Evolutionary conservation across 2,113 vertebrate species (phyloP).

Genomic region (Sapayoa aenigma): DNA sequence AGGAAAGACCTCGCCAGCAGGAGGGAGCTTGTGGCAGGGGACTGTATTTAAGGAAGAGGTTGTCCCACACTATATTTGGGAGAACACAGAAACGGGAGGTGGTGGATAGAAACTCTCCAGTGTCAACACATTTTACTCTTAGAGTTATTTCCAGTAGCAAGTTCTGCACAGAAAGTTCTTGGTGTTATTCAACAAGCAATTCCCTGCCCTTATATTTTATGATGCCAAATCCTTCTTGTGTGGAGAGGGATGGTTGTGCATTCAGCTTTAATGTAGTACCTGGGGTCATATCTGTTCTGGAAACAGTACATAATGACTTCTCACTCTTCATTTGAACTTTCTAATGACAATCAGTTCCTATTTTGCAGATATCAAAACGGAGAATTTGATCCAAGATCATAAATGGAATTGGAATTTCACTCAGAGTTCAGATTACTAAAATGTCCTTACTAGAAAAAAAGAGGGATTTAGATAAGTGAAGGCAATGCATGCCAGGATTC

Average conservation of each 20-base stretch:
- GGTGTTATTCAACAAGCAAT: background rate
- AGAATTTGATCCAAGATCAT: background rate
- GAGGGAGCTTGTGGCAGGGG: background rate
- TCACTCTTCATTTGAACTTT: background rate
- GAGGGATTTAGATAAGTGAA: background rate
- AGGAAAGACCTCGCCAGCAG: background rate
- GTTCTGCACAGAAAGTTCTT: background rate
- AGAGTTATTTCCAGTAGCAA: background rate
- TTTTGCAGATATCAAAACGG: background rate
- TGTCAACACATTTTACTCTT: background rate
- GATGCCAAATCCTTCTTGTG: background rate
- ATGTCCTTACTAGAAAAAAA: background rate
- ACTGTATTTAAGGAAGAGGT: background rate
- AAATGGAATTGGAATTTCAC: background rate
- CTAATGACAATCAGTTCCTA: background rate
- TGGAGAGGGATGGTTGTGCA: background rate
- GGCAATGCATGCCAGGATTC: background rate
- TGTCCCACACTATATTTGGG: background rate
- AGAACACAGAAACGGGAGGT: background rate
- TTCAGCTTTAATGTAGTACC: background rate
- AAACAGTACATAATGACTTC: background rate
- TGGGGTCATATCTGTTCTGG: background rate
- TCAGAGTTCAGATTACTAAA: background rate
- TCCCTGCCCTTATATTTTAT: background rate
- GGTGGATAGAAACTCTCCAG: background rate